A percentile compares a stretch with the other conserved stretches of the same genome.
Evolutionary conservation across 2,113 vertebrate species (phyloP).

Genomic region (Verasper variegatus): DNA sequence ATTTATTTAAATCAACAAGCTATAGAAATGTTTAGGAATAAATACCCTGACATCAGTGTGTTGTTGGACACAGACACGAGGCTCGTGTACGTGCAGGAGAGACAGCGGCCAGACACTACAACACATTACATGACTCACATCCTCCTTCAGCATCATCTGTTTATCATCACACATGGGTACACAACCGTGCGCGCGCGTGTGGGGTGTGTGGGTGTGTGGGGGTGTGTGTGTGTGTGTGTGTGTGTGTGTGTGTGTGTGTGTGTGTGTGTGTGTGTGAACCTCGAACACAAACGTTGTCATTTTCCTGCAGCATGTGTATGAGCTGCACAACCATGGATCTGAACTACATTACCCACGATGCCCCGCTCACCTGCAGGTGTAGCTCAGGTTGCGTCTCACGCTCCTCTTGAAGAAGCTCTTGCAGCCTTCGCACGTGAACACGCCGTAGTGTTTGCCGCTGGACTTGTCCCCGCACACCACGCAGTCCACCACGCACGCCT

Average conservation of each 20-base stretch:
- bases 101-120: not conserved
- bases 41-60: too few relatives aligned
- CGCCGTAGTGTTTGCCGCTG: conserved; percentile 93
- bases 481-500: conserved; percentile 91
- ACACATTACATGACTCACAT: not conserved
- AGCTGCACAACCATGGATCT: not conserved
- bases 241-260: too few relatives aligned
- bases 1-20: too few relatives aligned
- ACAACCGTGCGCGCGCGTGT: not conserved
- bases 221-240: too few relatives aligned
- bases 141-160: not conserved
- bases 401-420: conserved; percentile 97
- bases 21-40: too few relatives aligned
- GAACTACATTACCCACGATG: conserved; percentile 29
- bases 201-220: too few relatives aligned
- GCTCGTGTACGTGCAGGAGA: not conserved
- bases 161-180: not conserved
- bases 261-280: too few relatives aligned
- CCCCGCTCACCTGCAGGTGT: conserved; percentile 90
- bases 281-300: too few relatives aligned
- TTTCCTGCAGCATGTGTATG: not conserved
- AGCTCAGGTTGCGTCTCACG: conserved; percentile 92
- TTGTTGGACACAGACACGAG: not conserved
- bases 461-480: conserved; percentile 93
- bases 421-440: conserved; percentile 95